Evolutionary conservation across 2,888 invertebrate species (phyloP).

Genomic region (Dusona sp.): DNA sequence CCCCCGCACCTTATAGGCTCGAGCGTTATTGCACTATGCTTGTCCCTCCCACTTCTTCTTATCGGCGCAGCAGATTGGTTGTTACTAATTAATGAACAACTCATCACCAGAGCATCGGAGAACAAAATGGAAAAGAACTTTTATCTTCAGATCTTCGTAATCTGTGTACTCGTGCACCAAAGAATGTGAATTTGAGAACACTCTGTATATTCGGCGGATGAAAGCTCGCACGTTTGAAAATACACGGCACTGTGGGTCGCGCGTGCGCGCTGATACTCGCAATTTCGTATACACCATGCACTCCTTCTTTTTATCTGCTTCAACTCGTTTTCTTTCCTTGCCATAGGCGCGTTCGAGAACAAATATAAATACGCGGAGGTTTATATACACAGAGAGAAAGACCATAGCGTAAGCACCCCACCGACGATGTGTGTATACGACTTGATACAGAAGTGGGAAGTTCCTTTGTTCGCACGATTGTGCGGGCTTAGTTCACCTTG

Average conservation of each 20-base stretch:
- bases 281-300: constrained; percentile 30
- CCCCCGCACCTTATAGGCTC: not conserved
- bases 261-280: constrained; percentile 22
- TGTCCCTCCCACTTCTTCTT: not conserved
- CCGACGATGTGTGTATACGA: not conserved
- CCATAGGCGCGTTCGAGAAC: constrained; percentile 15
- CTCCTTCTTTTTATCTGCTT: not conserved
- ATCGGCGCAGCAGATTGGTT: not conserved
- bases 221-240: constrained; percentile 37
- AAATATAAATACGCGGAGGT: constrained; percentile 57
- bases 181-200: not conserved
- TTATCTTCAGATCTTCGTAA: not conserved
- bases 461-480: constrained; percentile 51
- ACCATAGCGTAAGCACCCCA: constrained; percentile 30
- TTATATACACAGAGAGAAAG: constrained; percentile 12
- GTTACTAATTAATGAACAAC: not conserved
- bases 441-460: constrained; percentile 26
- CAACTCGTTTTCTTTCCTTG: constrained; percentile 12
- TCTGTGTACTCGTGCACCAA: not conserved
- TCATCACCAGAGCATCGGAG: not conserved
- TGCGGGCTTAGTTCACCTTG: constrained; percentile 7
- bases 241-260: constrained; percentile 16
- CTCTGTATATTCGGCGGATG: constrained; percentile 13
- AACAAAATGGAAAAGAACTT: not conserved
- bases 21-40: not conserved